Evolutionary conservation across 2,113 vertebrate genomes (phyloP).

Genomic region (Limnothrissa miodon): DNA sequence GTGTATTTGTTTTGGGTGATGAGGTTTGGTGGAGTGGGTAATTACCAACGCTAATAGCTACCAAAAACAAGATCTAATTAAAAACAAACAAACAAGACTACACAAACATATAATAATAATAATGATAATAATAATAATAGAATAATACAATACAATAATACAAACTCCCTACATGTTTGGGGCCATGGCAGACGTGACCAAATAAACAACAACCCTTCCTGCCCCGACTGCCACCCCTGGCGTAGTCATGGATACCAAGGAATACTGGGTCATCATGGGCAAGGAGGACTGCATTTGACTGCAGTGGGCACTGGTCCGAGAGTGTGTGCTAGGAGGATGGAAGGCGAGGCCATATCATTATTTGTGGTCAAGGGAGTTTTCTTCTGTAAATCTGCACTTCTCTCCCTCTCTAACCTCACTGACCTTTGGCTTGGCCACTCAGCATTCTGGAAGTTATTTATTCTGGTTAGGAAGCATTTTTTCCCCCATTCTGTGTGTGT

Average conservation of each 20-base stretch:
- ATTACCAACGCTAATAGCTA: background rate
- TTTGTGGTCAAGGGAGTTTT: background rate
- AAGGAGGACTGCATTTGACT: background rate
- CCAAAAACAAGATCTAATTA: background rate
- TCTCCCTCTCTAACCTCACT: background rate
- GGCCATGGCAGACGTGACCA: background rate
- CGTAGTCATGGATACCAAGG: background rate
- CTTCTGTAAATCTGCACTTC: background rate
- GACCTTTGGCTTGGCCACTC: background rate
- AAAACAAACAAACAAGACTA: background rate
- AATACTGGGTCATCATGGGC: background rate
- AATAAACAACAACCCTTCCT: background rate
- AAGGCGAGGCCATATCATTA: background rate
- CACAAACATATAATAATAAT: background rate
- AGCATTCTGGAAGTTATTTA: background rate
- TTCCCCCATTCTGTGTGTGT: background rate
- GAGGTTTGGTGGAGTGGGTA: background rate
- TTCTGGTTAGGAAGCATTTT: slow-evolving; percentile 9
- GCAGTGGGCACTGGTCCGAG: background rate
- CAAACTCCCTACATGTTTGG: background rate
- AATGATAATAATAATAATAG: background rate
- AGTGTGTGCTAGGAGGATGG: background rate
- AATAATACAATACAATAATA: too few relatives aligned
- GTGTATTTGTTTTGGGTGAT: too few relatives aligned
- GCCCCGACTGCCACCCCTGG: background rate